These are phyloP conservation scores for Cervus canadensis DNA, from an alignment of 2,113 vertebrate species.

Conservation along the genomic window DNA sequence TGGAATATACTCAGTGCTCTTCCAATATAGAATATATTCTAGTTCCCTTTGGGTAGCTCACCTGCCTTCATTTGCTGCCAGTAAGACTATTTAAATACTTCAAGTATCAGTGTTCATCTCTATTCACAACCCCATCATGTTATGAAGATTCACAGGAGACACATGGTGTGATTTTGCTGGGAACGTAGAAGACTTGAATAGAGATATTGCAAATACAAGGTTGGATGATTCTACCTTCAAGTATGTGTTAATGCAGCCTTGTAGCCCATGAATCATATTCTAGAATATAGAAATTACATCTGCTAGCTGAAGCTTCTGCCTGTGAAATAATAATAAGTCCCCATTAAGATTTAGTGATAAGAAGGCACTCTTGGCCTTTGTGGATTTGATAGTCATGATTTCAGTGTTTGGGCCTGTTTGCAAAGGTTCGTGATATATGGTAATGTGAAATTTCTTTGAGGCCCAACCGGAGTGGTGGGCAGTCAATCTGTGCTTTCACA, in stretches of 20 bases:
- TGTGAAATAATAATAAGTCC: not conserved
- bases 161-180: not conserved
- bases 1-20: not conserved
- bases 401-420: not conserved
- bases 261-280: not conserved
- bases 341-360: not conserved
- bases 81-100: not conserved
- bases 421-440: not conserved
- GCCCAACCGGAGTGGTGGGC: not conserved
- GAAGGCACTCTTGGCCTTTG: not conserved
- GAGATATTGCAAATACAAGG: not conserved
- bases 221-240: not conserved
- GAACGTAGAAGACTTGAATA: not conserved
- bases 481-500: not conserved
- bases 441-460: not conserved
- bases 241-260: not conserved
- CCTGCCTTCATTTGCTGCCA: not conserved
- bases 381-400: not conserved
- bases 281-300: not conserved
- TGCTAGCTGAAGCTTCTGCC: not conserved
- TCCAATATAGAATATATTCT: not conserved
- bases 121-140: not conserved
- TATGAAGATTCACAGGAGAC: not conserved
- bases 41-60: not conserved
- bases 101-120: not conserved